phyloP scores from a whole-genome alignment of 1,140 invertebrate species.

The Aphis gossypii region DNA sequence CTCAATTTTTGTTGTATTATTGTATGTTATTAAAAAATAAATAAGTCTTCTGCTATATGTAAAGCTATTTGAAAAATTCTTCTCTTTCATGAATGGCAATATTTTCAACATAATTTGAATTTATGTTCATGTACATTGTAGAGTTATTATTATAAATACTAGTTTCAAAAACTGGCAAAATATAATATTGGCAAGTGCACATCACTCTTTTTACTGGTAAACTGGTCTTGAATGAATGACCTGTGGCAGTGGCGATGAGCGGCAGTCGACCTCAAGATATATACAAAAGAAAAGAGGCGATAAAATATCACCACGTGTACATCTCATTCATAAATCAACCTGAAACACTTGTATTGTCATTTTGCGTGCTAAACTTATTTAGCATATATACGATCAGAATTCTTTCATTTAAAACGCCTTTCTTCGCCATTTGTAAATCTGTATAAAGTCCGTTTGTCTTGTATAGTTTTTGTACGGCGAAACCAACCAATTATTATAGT shows the following conservation, averaged over 20 bases:
- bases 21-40: background rate
- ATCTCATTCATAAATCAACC: slow-evolving; percentile 45
- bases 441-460: background rate
- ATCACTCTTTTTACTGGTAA: slow-evolving; percentile 11
- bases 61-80: background rate
- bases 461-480: background rate
- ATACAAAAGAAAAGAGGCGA: background rate
- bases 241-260: background rate
- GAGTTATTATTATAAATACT: background rate
- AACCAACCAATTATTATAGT: background rate
- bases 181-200: background rate
- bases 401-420: background rate
- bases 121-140: background rate
- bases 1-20: background rate
- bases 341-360: slow-evolving; percentile 1
- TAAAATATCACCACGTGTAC: background rate
- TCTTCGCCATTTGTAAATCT: background rate
- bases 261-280: background rate
- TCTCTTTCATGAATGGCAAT: background rate
- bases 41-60: background rate
- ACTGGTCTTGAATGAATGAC: slow-evolving; percentile 45
- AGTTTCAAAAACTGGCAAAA: background rate
- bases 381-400: background rate
- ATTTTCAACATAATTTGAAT: background rate
- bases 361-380: background rate